Evolutionary conservation across 2,888 invertebrate species (phyloP).

Genomic region (Cheiracanthium punctorium): DNA sequence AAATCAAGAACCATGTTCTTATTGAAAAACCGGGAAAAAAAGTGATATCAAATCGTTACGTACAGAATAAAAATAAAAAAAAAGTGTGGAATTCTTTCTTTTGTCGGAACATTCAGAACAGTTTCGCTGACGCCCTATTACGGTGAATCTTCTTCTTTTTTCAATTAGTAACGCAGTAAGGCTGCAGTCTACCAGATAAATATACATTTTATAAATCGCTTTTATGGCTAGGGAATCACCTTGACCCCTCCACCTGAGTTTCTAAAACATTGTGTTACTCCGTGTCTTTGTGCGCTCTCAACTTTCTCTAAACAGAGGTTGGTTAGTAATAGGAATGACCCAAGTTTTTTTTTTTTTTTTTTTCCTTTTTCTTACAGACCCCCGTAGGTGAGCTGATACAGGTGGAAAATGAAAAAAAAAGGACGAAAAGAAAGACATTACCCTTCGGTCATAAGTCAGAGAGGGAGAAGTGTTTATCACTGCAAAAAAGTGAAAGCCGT

Average conservation of each 20-base stretch:
- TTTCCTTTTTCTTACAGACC: too few species aligned
- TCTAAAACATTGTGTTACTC: neutral
- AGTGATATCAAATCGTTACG: too few species aligned
- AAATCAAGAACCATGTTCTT: too few species aligned
- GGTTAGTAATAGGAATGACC: constrained; percentile 11
- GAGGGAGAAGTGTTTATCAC: constrained; percentile 42
- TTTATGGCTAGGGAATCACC: neutral
- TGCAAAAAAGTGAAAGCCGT: neutral
- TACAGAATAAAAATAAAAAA: too few species aligned
- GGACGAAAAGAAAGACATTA: constrained; percentile 27
- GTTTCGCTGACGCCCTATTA: neutral
- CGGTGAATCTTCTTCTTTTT: neutral
- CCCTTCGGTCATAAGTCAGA: constrained; percentile 31
- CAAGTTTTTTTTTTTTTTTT: too few species aligned
- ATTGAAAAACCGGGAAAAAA: too few species aligned
- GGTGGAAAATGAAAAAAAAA: too few species aligned
- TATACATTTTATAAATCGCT: neutral
- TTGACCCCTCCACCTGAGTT: neutral
- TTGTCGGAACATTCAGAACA: too few species aligned
- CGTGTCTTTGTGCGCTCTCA: too few species aligned
- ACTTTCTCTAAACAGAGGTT: neutral
- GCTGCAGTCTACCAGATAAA: neutral
- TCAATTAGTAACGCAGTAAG: neutral
- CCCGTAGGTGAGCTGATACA: constrained; percentile 3
- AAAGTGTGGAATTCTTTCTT: too few species aligned